These are phyloP conservation scores for Lophius piscatorius DNA, from an alignment of 2,113 vertebrate species.

Conservation along the genomic window DNA sequence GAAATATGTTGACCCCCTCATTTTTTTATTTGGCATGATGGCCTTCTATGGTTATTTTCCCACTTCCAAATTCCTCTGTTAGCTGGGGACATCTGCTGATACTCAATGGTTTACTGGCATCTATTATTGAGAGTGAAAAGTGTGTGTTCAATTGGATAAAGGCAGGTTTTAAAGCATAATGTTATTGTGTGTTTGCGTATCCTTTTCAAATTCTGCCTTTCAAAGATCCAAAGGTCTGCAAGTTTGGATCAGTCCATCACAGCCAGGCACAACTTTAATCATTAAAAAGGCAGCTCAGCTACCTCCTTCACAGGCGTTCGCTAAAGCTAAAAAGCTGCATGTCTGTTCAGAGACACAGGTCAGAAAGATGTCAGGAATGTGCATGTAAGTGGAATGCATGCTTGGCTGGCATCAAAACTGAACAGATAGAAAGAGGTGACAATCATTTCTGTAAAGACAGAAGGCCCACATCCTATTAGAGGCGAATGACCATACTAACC, in stretches of 20 bases:
- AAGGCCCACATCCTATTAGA: too few species aligned
- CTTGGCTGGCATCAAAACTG: too few species aligned
- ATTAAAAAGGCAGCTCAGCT: slow-evolving; percentile 19
- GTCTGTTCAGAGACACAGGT: neutral
- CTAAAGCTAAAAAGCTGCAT: neutral
- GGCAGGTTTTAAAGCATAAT: slow-evolving; percentile 1
- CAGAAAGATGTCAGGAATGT: too few species aligned
- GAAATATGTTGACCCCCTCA: neutral
- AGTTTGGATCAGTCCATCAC: slow-evolving; percentile 11
- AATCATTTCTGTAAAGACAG: too few species aligned
- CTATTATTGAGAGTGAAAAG: slow-evolving; percentile 23
- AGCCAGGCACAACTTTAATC: slow-evolving; percentile 15
- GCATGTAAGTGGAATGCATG: too few species aligned
- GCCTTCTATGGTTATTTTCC: slow-evolving; percentile 6
- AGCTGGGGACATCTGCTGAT: slow-evolving; percentile 21
- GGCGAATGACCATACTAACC: too few species aligned
- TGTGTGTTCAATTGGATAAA: slow-evolving; percentile 16
- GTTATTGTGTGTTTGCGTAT: slow-evolving; percentile 7
- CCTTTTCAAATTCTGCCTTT: slow-evolving; percentile 1
- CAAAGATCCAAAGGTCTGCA: slow-evolving; percentile 3
- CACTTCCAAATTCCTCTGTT: neutral
- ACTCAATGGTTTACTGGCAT: neutral
- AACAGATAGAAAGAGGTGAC: too few species aligned
- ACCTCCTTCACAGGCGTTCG: neutral
- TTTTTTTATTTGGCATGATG: slow-evolving; percentile 17